Evolutionary conservation across 2,888 invertebrate genomes (phyloP), one percentile per base, ranked within the genome.

Genomic region (Celastrina argiolus): DNA sequence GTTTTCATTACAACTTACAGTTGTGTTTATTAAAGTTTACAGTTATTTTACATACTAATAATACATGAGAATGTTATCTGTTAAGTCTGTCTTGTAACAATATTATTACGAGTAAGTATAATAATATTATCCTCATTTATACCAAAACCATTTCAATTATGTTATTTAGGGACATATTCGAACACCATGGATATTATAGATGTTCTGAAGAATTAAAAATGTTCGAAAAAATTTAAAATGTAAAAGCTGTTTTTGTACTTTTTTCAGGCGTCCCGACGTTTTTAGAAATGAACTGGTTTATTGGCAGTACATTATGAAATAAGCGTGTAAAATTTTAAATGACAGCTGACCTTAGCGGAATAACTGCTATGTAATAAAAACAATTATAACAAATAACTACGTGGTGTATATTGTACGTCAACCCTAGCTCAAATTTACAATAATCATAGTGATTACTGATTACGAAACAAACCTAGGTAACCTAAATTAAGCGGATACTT

Each of bases 371-470:
- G 22, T 22, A 22, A n/a, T n/a, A n/a, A n/a, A n/a, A n/a, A 51
- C 45, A 8, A 31, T 12, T 3, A 36, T 10, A 7, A 51, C 7
- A 18, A 31, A 34, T 16, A 31, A 34, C 59, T 59, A 18, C n/a
- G n/a, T n/a, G n/a, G n/a, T n/a, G 31, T n/a, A 59, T 16, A 16
- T 31, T n/a, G 10, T 12, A 59, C 59, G 31, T 51, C 51, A 51
- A 51, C 22, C 51, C 22, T 34, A 59, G 31, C n/a, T 34, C 18
- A 59, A 34, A 31, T 59, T 31, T 8, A 59, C 59, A 34, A 18
- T 18, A 51, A 59, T 59, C 59, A 34, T 8, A 59, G 12, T 59
- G 59, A 59, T 59, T 31, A 59, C 34, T 59, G 59, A 59, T 59
- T 31, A 59, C 34, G 59, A 59, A 34, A 59, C 34, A 5, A 59